Evolutionary conservation across 2,113 vertebrate species (phyloP), one percentile per base, ranked within the genome.

Genomic region (Campylomormyrus numenius): DNA sequence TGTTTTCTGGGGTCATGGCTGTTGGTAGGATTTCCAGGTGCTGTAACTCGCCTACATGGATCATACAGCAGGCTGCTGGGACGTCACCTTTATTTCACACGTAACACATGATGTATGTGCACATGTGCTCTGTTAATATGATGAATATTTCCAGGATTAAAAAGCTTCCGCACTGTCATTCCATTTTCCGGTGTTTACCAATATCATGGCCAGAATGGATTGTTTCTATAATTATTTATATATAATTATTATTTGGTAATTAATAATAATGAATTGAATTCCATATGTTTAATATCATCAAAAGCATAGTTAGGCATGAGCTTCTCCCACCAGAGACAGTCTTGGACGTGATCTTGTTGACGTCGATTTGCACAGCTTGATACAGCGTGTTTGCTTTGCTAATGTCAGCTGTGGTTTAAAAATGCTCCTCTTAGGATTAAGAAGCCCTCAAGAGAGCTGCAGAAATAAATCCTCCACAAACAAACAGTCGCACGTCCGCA

Each of bases 301-400:
- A 74, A 48, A 35, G 66, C 21, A 74, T 91, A 93, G 94, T 95
- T 94, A 95, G 92, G 91, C 91, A 93, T 80, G 31, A 42, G 13
- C 35, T 80, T 35, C 74, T 42, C 35, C 74, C 6, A 5, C 35
- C 74, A 80, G 31, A 77, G 35, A 42, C 5, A 1, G 17, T 80
- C 15, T 80, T 80, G 74, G 74, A 80, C 35, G 35, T 39, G 31
- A 0, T 42, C 74, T 19, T 80, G 15, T 80, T 80, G 31, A 80
- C 2, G 74, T 80, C 93, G 94, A 95, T 96, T 95, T 94, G 95
- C 93, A 93, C 92, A 90, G 91, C 91, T 92, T 91, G 92, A 94
- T 91, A 95, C 93, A 93, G 94, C 94, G 91, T 94, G 35, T 80
- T 80, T 80, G 74, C 74, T 80, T 80, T 80, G 74, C 74, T 42